Evolutionary conservation across 92 coral and sea anemone species (phyloP), one percentile per base, ranked within the genome.

Genomic region (Umimayanthus kanabou): DNA sequence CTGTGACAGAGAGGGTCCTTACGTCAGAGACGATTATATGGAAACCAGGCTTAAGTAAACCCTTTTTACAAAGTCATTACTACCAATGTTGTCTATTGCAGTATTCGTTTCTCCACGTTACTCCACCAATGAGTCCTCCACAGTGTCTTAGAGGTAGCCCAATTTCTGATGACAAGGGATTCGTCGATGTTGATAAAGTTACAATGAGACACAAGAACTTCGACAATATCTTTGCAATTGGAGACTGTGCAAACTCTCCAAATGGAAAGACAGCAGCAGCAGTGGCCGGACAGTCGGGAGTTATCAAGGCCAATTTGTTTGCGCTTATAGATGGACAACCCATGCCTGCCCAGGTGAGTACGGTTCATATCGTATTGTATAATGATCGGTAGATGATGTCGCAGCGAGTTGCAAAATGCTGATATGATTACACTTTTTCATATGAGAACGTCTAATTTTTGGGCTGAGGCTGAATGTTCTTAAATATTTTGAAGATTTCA

Each of bases 181-280:
- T 91, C 85, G 98, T 97, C 0, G 98, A 97, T 86, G 99, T 97
- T 45, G 91, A 97, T 87, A 94, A 94, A 88, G 29, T 92, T 37
- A 95, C 98, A 65, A 90, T 93, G 95, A 92, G 94, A 77, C 98
- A 95, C 76, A 97, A 97, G 76, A 93, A 87, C 79, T 97, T 86
- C 76, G 88, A 91, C 50, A 95, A 97, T 84, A 93, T 97, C 39
- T 97, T 97, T 92, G 99, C 97, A 23, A 82, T 97, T 76, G 99
- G 99, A 9, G 99, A 97, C 85, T 97, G 99, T 43, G 89, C 96
- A 23, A 97, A 97, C 80, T 94, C 99, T 7, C 99, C 99, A 25
- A 97, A 97, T 87, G 99, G 99, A 43, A 97, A 97, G 84, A 97
- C 99, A 1, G 99, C 98, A 11, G 99, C 99, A 33, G 99, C 99